Evolutionary conservation across 1,140 invertebrate species (phyloP), one percentile per base, ranked within the genome.

Genomic region (Carposina sasakii): DNA sequence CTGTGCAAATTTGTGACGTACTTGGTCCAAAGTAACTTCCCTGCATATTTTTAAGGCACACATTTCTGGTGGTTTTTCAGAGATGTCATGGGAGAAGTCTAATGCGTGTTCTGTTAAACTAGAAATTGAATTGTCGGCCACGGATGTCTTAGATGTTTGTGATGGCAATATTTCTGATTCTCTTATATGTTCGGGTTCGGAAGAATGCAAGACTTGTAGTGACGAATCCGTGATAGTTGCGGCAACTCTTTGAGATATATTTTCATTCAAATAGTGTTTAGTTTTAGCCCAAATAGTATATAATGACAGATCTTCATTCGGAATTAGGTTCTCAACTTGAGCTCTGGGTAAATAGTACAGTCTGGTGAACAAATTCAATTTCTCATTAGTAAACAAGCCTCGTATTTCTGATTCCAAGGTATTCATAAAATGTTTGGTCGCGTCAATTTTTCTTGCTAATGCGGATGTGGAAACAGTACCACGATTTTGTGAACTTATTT

Each of bases 401-500:
- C 40, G 17, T 43, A 51, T 51, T 43, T 51, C 48, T 43, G 41
- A 51, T 51, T 51, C 48, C 34, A 48, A 48, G 13, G 33, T 48
- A 39, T 54, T 37, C 43, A 56, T 56, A 51, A 56, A 55, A 41
- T 54, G 52, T 54, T 49, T 49, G 34, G 42, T 49, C 34, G 26
- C 45, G 34, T 50, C 15, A 34, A 33, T 50, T 55, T 50, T 55
- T 46, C 50, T 50, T 13, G 45, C 42, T 49, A 49, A 41, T 45
- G 31, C 53, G 41, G 40, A 43, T 17, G n/a, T 43, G 15, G 40
- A 30, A 43, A 30, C 21, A 43, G 24, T 30, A 1, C 3, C 24
- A 26, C 40, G n/a, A n/a, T n/a, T n/a, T n/a, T n/a, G n/a, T n/a
- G n/a, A n/a, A n/a, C n/a, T n/a, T n/a, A n/a, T n/a, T n/a, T n/a